Base-by-base conservation (phyloP, 2,797 vertebrate genomes). In the Anisognathus igniventris region DNA sequence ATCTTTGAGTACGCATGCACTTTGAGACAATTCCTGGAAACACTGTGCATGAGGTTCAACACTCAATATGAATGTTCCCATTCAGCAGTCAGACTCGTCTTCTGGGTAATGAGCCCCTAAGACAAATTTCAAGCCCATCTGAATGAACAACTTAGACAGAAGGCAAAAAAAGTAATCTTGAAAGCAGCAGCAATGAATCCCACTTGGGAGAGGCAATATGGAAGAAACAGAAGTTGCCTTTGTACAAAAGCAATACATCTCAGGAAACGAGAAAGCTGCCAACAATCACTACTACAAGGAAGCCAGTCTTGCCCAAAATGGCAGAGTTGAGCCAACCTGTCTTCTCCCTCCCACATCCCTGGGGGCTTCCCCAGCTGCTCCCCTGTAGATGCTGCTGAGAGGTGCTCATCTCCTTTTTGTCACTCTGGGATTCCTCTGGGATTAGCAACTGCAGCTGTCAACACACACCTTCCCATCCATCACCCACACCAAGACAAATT, bases 1-100 rank as follows among this genome's bases (percentile, higher is more conserved):
- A 90, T 54, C 33, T 89, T 54, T 40, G 88, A 83, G 56, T 37
- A 70, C 7, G 16, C 5, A 30, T 31, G 35, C 23, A 37, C 54
- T 83, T 88, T 37, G 35, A 68, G 51, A 65, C 42, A 80, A 75
- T 66, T 88, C 88, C 83, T 94, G 85, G 87, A 92, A 93, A 90
- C 24, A 39, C 12, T 6, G 39, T 23, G 25, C 37, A 81, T 56
- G 61, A 80, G 33, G 75, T 54, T 68, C 86, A 83, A 78, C n/a
- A 31, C 65, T 90, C 73, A 48, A 16, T 14, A 31, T 9, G 28
- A 90, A 14, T 13, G 17, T 4, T 80, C 11, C 28, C 35, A 21
- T 37, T 67, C 24, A 90, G 66, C 62, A 86, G 56, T 9, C 2
- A 0, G 79, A 94, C n/a, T 60, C 2, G 7, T 39, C 19, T 74